A percentile compares a stretch with the other conserved stretches of the same genome.
Evolutionary conservation across 2,797 vertebrate genomes (phyloP).

Genomic region (Sebastes nivosus): DNA sequence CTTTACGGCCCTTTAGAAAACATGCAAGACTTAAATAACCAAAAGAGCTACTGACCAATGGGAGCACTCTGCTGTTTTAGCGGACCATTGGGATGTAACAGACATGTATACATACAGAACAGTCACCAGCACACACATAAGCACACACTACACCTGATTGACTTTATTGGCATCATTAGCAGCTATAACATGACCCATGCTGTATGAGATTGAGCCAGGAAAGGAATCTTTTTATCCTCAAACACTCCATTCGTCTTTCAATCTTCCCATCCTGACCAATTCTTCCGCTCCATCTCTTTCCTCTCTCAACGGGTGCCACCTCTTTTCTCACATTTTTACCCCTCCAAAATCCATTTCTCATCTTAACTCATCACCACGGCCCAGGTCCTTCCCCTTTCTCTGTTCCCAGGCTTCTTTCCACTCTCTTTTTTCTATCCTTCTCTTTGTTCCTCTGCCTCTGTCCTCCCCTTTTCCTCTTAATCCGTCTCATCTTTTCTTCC

Average conservation of each 20-base stretch:
- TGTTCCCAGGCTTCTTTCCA: background rate
- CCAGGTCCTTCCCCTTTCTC: background rate
- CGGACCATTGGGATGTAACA: background rate
- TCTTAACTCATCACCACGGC: slow-evolving; percentile 15
- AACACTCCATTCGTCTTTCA: slow-evolving; percentile 11
- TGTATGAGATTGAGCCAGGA: background rate
- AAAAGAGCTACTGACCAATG: background rate
- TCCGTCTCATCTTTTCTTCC: slow-evolving; percentile 23
- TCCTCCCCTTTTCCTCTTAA: background rate
- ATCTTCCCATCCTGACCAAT: slow-evolving; percentile 17
- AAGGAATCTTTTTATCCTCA: slow-evolving; percentile 12
- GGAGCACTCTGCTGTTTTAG: background rate
- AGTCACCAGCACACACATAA: background rate
- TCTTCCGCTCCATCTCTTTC: slow-evolving; percentile 33
- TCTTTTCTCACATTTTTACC: slow-evolving; percentile 12
- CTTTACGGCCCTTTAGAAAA: background rate
- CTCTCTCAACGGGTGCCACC: slow-evolving; percentile 11
- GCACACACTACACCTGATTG: background rate
- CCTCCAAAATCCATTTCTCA: slow-evolving; percentile 34
- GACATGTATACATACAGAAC: background rate
- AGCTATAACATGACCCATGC: slow-evolving; percentile 22
- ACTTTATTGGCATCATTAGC: slow-evolving; percentile 23
- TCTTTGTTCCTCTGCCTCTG: background rate
- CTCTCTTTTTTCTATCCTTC: background rate
- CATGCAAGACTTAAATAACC: background rate